phyloP scores from a whole-genome alignment of 2,888 invertebrate genomes.

The Troides aeacus region DNA sequence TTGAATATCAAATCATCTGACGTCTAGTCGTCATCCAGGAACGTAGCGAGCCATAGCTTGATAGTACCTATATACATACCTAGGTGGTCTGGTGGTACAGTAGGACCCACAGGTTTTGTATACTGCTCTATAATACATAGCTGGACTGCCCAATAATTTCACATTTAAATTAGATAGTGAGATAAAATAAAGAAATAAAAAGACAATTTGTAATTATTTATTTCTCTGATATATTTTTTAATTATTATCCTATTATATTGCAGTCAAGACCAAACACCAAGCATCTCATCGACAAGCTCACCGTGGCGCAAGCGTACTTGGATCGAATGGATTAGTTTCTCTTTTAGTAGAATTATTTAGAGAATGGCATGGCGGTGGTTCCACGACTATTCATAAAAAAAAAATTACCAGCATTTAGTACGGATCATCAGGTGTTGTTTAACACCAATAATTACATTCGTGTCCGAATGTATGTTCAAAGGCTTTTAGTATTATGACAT shows the following conservation, averaged over 20 bases:
- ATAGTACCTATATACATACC: no score
- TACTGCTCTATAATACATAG: no score
- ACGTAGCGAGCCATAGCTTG: no score
- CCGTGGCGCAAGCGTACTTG: conserved; percentile 71
- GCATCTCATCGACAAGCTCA: conserved; percentile 64
- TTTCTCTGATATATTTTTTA: background rate
- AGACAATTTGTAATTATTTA: background rate
- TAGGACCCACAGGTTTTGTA: no score
- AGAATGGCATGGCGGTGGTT: background rate
- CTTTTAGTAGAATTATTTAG: conserved; percentile 22
- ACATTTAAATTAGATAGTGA: no score
- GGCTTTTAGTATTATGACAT: background rate
- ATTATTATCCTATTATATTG: conserved; percentile 35
- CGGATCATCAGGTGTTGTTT: no score
- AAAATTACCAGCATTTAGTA: background rate
- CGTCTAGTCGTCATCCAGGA: no score
- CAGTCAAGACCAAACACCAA: conserved; percentile 73
- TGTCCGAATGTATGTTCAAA: background rate
- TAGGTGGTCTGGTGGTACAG: no score
- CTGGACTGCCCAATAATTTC: no score
- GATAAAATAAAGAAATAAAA: no score
- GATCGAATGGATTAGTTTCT: conserved; percentile 68
- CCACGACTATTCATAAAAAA: no score
- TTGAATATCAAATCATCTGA: no score
- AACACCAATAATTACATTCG: background rate